These are phyloP conservation scores for Meleagris gallopavo DNA, from an alignment of 2,113 vertebrate genomes.

Conservation along the genomic window DNA sequence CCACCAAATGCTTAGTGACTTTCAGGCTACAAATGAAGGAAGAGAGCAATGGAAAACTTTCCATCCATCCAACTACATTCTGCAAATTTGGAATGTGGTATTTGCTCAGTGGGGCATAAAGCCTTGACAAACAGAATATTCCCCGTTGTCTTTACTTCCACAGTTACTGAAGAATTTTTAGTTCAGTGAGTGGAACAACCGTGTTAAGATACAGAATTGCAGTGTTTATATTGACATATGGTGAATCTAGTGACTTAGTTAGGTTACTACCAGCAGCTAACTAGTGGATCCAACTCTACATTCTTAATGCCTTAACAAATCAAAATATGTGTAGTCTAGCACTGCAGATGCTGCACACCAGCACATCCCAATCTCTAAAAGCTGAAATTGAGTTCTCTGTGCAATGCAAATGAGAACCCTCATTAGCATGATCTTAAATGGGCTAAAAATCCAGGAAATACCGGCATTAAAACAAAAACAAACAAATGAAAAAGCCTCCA, in stretches of 20 bases:
- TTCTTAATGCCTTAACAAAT: background rate
- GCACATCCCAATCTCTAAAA: background rate
- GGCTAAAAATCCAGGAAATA: background rate
- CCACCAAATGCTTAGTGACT: background rate
- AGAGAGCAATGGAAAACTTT: background rate
- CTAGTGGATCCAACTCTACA: background rate
- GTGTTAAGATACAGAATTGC: background rate
- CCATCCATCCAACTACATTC: background rate
- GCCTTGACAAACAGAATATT: background rate
- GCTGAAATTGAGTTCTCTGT: background rate
- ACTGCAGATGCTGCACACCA: background rate
- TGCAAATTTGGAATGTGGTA: background rate
- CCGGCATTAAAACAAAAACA: background rate
- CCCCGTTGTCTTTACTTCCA: background rate
- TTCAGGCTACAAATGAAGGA: background rate
- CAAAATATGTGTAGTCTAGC: background rate
- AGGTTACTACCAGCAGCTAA: background rate
- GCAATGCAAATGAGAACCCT: background rate
- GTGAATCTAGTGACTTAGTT: background rate
- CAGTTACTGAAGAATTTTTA: background rate
- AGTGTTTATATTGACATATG: background rate
- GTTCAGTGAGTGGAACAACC: background rate
- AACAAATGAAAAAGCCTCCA: background rate
- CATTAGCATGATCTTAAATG: background rate
- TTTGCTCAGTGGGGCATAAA: background rate